These are phyloP conservation scores for Peribatodes rhomboidaria DNA, from an alignment of 2,888 invertebrate genomes.

Conservation along the genomic window DNA sequence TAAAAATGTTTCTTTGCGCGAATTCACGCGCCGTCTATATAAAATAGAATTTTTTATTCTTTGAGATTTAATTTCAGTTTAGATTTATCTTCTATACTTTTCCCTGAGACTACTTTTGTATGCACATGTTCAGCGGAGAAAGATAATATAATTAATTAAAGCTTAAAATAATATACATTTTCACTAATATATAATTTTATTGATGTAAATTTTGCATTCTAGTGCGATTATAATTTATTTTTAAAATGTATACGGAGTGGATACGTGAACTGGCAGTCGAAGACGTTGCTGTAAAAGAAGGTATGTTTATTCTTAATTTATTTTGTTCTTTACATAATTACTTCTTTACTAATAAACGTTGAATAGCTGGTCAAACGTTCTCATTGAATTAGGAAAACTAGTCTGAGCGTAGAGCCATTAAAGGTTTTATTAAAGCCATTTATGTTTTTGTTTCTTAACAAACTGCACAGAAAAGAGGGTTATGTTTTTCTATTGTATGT, in stretches of 20 bases:
- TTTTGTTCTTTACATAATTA: too few species aligned
- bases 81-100: neutral
- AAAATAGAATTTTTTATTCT: neutral
- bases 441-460: too few species aligned
- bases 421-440: too few species aligned
- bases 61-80: neutral
- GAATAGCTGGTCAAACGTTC: too few species aligned
- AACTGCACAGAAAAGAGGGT: too few species aligned
- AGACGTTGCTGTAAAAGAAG: neutral
- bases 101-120: neutral
- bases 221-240: neutral
- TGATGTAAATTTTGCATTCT: neutral
- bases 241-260: conserved; percentile 24
- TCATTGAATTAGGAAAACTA: too few species aligned
- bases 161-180: neutral
- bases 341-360: too few species aligned
- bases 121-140: neutral
- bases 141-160: neutral
- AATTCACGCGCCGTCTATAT: neutral
- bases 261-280: conserved; percentile 7
- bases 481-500: too few species aligned
- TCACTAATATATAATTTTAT: neutral
- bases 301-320: conserved; percentile 5
- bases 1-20: too few species aligned
- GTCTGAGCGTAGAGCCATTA: too few species aligned